Percentiles rank a stretch among this genome's conserved stretches.
These are phyloP conservation scores for Balaeniceps rex DNA, from an alignment of 2,113 vertebrate species.

Conservation along the genomic window DNA sequence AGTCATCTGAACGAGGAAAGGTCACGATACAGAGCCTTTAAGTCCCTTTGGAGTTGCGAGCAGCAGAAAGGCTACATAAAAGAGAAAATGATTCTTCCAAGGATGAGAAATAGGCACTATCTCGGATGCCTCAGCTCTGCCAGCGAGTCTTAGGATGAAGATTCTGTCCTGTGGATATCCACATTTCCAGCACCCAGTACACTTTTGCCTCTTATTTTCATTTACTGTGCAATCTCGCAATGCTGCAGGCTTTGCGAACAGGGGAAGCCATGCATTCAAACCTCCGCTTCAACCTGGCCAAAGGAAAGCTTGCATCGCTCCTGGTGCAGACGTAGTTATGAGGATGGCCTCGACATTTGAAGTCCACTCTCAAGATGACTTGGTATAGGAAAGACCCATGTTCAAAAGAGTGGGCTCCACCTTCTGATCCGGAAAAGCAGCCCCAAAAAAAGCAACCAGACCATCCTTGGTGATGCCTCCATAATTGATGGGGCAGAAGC, in stretches of 20 bases:
- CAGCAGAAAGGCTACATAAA: not conserved
- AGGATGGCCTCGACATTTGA: not conserved
- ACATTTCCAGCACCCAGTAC: not conserved
- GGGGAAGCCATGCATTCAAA: not conserved
- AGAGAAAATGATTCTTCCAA: not conserved
- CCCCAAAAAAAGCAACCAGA: not conserved
- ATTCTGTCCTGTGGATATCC: not conserved
- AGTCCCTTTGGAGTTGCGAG: not conserved
- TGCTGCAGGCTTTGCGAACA: not conserved
- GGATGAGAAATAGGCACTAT: not conserved
- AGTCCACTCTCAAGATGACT: not conserved
- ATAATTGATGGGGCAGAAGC: not conserved
- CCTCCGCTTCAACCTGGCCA: not conserved
- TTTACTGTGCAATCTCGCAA: not conserved
- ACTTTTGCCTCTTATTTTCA: not conserved
- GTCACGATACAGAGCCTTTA: not conserved
- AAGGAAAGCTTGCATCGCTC: not conserved
- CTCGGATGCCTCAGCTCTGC: not conserved
- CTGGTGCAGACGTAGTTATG: not conserved
- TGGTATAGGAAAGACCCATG: not conserved
- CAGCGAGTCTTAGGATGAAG: not conserved
- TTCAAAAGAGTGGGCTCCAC: not conserved
- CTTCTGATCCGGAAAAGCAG: not conserved
- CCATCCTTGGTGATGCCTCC: not conserved
- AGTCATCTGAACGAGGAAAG: not conserved